A percentile compares a stretch with the other conserved stretches of the same genome.
These are phyloP conservation scores for Varanus salvator DNA, from an alignment of 2,113 vertebrate genomes.

Conservation along the genomic window DNA sequence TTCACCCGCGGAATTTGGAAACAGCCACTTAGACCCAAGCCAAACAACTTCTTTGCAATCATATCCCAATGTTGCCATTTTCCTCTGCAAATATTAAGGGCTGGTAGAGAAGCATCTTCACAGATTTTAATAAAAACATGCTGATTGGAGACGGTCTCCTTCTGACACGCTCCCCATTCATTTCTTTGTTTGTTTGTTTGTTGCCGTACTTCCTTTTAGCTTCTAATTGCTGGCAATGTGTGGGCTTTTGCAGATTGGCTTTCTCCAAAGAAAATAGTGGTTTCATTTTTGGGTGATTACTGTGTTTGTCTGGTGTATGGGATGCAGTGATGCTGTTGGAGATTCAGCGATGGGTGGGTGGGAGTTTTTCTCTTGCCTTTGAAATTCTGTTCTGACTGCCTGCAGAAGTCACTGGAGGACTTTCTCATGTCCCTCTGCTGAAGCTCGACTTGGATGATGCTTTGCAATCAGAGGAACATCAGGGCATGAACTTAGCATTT, in stretches of 20 bases:
- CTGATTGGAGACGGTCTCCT: not conserved
- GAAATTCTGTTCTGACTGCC: conserved; percentile 35
- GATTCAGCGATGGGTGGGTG: not conserved
- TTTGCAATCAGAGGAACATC: conserved; percentile 12
- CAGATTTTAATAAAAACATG: not conserved
- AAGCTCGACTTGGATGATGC: conserved; percentile 16
- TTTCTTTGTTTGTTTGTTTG: not conserved
- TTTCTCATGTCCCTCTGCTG: not conserved
- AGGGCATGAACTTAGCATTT: conserved; percentile 1
- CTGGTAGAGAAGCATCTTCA: not conserved
- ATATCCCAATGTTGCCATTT: not conserved
- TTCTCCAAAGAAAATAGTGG: not conserved
- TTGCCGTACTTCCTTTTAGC: not conserved
- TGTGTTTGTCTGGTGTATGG: not conserved
- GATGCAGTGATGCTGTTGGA: conserved; percentile 18
- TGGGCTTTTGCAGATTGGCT: not conserved
- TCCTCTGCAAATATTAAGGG: not conserved
- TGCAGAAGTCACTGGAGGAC: conserved; percentile 33
- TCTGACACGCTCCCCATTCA: not conserved
- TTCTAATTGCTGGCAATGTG: not conserved
- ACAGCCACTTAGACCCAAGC: not conserved
- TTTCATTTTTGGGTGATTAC: conserved; percentile 5
- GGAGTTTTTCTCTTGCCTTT: conserved; percentile 16
- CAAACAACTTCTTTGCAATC: not conserved
- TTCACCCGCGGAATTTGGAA: not conserved